Conservation (phyloP, 2,113 vertebrate species). For the Leptobrachium leishanense region DNA sequence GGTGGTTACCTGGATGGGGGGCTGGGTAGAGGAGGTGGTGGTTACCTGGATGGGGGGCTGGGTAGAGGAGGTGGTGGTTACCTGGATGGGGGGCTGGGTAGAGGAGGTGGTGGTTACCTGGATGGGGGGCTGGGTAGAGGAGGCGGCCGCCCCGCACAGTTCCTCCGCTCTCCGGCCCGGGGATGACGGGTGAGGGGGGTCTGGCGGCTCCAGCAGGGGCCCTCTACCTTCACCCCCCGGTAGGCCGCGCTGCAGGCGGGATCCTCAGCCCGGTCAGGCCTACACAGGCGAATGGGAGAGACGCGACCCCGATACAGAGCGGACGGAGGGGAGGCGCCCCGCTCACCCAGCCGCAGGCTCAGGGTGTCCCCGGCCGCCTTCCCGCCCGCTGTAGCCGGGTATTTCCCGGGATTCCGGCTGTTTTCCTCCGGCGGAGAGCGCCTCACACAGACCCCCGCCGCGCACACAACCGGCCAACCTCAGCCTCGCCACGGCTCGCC, state of each 20-base stretch:
- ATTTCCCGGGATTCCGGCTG: conserved; percentile 15
- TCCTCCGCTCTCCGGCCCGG: conserved; percentile 6
- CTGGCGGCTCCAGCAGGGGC: neutral
- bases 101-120: conserved; percentile 14
- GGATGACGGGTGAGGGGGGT: neutral
- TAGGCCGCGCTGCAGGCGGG: conserved; percentile 21
- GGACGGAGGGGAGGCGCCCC: conserved; percentile 30
- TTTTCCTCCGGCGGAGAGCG: conserved; percentile 2
- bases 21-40: neutral
- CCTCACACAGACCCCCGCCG: conserved; percentile 23
- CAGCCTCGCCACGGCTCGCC: conserved; percentile 34
- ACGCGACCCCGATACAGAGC: conserved; percentile 5
- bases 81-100: no score
- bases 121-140: neutral
- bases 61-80: neutral
- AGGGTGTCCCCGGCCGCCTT: neutral
- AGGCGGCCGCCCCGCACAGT: neutral
- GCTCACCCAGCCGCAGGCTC: neutral
- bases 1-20: no score
- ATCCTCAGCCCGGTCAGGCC: conserved; percentile 31
- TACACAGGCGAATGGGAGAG: neutral
- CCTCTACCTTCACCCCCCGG: conserved; percentile 5
- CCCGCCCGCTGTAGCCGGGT: neutral
- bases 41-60: neutral
- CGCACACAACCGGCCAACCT: conserved; percentile 43